Evolutionary conservation across 2,113 vertebrate genomes (phyloP), one percentile per base, ranked within the genome.

Genomic region (Sitta europaea): DNA sequence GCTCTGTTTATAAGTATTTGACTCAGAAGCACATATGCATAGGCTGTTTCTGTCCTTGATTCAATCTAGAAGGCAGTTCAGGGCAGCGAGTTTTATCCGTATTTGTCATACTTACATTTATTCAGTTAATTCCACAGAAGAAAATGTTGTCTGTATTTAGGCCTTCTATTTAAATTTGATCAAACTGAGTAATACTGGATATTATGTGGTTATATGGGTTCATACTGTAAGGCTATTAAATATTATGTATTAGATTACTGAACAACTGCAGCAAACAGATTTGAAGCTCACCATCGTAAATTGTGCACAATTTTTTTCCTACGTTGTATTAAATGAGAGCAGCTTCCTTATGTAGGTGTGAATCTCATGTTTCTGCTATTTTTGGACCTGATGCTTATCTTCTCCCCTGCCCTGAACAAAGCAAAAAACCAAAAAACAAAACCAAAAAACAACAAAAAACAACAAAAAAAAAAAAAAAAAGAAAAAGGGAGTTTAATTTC

Each of bases 51-150:
- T 88, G 58, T 68, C 61, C 55, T 62, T 91, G 58, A 82, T 90
- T 55, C 42, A 65, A 31, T 63, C 77, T 79, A 79, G 35, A 65
- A 66, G 35, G 50, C 62, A 72, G 42, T 42, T 89, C 59, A 79
- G 38, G 66, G n/a, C 67, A 79, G 24, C 43, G 58, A 85, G 38
- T 70, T 82, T 15, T 65, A 50, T 40, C 61, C 9, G 6, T 81
- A 85, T 92, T 91, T 82, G 17, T 89, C 66, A 82, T 92, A 71
- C 33, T 92, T 74, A 83, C 10, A 81, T 92, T 95, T 96, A 92
- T 68, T 85, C 36, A 65, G 25, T n/a, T 95, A 84, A 91, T 87
- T 87, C 58, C n/a, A 35, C 6, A 58, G 93, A 50, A 68, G 70
- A 96, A 87, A 96, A 89, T 42, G 47, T 78, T 89, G 57, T 16